These are phyloP conservation scores for Drosophila guanche DNA, from an alignment of 1,140 invertebrate genomes.

Conservation along the genomic window DNA sequence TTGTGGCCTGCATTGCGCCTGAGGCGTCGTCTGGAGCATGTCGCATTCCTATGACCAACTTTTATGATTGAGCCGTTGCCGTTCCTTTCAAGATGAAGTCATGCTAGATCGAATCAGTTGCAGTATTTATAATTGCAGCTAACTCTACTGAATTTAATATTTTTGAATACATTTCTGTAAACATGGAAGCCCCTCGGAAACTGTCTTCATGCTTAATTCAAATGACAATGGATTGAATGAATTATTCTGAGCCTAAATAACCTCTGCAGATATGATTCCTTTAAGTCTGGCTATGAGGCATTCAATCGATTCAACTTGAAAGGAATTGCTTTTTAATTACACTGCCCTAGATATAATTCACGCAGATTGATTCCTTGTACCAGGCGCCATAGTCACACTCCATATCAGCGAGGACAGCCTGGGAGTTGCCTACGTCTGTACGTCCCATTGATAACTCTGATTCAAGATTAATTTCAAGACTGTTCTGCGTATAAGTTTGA, in stretches of 20 bases:
- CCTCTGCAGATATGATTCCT: too few relatives aligned
- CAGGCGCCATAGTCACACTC: conserved; percentile 19
- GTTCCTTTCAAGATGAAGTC: conserved; percentile 37
- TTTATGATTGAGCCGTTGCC: conserved; percentile 20
- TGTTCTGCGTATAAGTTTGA: conserved; percentile 1
- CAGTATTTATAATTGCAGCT: conserved; percentile 1
- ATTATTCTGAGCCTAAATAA: too few relatives aligned
- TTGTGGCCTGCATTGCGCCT: conserved; percentile 53
- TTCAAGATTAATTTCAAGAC: conserved; percentile 71
- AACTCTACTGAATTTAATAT: conserved; percentile 4
- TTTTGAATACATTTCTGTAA: neutral
- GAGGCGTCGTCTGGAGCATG: conserved; percentile 34
- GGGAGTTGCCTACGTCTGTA: neutral
- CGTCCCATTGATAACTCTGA: conserved; percentile 46
- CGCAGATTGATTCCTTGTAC: conserved; percentile 4
- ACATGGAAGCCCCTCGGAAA: too few relatives aligned
- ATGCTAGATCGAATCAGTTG: conserved; percentile 6
- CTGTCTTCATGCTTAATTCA: too few relatives aligned
- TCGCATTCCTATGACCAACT: conserved; percentile 30
- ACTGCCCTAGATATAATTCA: conserved; percentile 26
- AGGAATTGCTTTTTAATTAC: conserved; percentile 15
- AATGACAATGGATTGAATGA: too few relatives aligned
- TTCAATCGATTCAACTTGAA: too few relatives aligned
- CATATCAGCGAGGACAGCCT: conserved; percentile 54
- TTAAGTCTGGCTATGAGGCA: too few relatives aligned